Evolutionary conservation across 2,888 invertebrate species (phyloP).

Genomic region (Chironomus tentans): DNA sequence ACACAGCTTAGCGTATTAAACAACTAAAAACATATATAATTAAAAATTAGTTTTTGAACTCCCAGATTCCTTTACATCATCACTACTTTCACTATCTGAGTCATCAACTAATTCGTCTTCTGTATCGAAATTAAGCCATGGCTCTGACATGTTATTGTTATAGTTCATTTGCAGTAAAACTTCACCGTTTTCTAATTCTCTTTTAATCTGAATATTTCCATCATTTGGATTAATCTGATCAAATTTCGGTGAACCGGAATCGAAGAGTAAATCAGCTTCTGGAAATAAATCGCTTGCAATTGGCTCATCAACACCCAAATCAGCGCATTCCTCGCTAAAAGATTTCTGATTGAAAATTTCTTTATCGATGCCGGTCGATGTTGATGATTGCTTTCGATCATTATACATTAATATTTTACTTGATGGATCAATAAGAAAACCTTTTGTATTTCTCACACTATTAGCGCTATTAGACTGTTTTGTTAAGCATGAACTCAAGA

Average conservation of each 20-base stretch:
- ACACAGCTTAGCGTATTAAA: neutral
- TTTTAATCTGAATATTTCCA: slow-evolving; percentile 4
- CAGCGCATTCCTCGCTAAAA: slow-evolving; percentile 68
- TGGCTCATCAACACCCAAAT: slow-evolving; percentile 68
- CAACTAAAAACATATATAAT: neutral
- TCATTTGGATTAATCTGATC: slow-evolving; percentile 21
- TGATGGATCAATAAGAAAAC: slow-evolving; percentile 21
- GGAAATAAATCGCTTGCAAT: slow-evolving; percentile 72
- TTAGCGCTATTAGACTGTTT: neutral
- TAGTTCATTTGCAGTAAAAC: slow-evolving; percentile 21
- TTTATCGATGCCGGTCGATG: slow-evolving; percentile 41
- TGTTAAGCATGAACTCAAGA: slow-evolving; percentile 13
- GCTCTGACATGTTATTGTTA: slow-evolving; percentile 17
- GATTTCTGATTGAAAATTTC: slow-evolving; percentile 57
- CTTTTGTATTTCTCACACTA: neutral
- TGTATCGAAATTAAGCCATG: slow-evolving; percentile 24
- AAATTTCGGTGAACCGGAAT: slow-evolving; percentile 49
- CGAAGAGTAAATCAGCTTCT: slow-evolving; percentile 63
- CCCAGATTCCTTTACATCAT: neutral
- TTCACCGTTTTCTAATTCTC: slow-evolving; percentile 21
- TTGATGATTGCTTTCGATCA: slow-evolving; percentile 45
- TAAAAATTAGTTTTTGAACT: neutral
- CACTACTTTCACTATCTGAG: neutral
- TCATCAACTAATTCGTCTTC: slow-evolving; percentile 20
- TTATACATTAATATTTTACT: slow-evolving; percentile 28